Conservation (phyloP, 2,888 invertebrate species). For the Aleiodes alternator region DNA sequence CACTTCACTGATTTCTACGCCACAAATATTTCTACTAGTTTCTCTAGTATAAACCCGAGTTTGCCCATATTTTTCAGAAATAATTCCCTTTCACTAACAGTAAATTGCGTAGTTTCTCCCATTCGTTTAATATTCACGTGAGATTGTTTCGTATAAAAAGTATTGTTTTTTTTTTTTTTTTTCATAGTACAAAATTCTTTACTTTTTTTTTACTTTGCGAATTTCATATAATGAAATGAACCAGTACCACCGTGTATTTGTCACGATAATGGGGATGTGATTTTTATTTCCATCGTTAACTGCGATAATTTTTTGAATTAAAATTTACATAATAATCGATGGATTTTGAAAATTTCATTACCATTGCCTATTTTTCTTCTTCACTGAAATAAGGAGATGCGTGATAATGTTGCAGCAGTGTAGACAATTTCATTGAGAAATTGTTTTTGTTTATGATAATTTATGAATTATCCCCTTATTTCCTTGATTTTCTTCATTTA, state of each 20-base stretch:
- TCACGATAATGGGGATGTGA: conserved; percentile 27
- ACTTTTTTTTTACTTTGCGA: conserved; percentile 10
- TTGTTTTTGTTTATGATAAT: too few relatives aligned
- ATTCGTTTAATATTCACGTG: conserved; percentile 5
- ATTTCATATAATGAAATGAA: conserved; percentile 29
- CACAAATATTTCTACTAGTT: conserved; percentile 18
- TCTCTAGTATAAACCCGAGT: conserved; percentile 5
- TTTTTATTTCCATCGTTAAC: neutral
- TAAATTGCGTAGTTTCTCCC: conserved; percentile 11
- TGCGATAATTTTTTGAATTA: neutral
- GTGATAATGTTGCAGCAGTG: neutral
- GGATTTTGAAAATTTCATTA: too few relatives aligned
- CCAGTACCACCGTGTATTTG: conserved; percentile 7
- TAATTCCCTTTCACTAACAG: neutral
- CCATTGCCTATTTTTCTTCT: too few relatives aligned
- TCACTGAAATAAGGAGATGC: conserved; percentile 5
- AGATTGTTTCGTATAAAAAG: conserved; percentile 25
- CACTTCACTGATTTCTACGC: too few relatives aligned
- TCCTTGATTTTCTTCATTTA: neutral
- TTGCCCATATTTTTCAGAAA: neutral
- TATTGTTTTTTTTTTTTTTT: conserved; percentile 2
- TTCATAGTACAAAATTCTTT: conserved; percentile 26
- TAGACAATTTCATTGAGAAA: too few relatives aligned
- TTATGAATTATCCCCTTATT: too few relatives aligned
- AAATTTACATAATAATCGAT: too few relatives aligned